Conservation (phyloP, 2,113 vertebrate genomes). For the Lophotis ruficrista region DNA sequence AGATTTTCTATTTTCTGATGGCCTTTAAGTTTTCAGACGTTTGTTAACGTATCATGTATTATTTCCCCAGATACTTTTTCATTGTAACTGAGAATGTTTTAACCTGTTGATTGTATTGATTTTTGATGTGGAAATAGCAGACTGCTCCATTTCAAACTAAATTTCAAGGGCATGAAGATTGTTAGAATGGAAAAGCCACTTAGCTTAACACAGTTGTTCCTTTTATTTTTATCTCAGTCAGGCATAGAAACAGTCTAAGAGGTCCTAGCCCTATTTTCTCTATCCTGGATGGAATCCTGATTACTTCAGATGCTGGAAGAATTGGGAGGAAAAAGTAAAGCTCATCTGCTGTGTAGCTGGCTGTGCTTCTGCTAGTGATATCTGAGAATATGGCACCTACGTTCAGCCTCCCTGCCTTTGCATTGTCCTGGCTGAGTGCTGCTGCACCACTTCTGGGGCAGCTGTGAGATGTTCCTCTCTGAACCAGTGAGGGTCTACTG, state of each 20-base stretch:
- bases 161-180: slow-evolving; percentile 56
- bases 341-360: neutral
- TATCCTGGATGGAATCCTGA: neutral
- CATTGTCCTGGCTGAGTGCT: neutral
- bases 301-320: neutral
- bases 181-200: slow-evolving; percentile 56
- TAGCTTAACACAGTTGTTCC: neutral
- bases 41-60: neutral
- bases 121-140: slow-evolving; percentile 58
- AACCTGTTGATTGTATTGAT: slow-evolving; percentile 71
- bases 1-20: slow-evolving; percentile 33
- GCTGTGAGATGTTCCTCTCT: neutral
- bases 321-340: neutral
- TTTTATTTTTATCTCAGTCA: slow-evolving; percentile 49
- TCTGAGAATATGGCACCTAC: rapidly evolving
- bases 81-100: slow-evolving; percentile 56
- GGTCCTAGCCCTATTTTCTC: slow-evolving; percentile 26
- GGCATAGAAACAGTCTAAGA: neutral
- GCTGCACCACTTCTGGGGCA: neutral
- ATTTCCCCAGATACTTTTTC: slow-evolving; percentile 43
- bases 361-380: neutral
- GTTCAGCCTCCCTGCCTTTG: neutral
- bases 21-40: slow-evolving; percentile 22
- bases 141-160: slow-evolving; percentile 57
- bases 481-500: neutral